Base-by-base conservation (phyloP, 2,113 vertebrate genomes). In the zebrafish (Danio rerio) region DNA sequence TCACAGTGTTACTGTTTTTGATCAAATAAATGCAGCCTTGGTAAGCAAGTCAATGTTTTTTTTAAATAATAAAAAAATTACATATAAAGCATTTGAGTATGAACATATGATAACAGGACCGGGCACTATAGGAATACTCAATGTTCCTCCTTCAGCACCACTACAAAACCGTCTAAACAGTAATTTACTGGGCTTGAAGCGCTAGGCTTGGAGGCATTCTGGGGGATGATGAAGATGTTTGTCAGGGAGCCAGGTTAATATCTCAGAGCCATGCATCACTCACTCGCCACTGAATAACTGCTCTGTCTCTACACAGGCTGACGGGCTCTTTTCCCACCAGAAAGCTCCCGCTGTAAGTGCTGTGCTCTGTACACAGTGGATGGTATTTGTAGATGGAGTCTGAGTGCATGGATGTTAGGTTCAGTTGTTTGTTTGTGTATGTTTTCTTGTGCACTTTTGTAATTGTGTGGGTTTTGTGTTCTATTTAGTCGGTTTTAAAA, bases 331-430 rank as follows among this genome's bases (percentile, higher is more conserved):
- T 75, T 56, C 74, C 76, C 21, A 72, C 73, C 76, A 82, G 80
- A 82, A 78, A 66, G 43, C 80, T 78, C 53, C 74, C 74, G 1
- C 80, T 85, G 84, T 81, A 85, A 85, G 84, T 85, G 73, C 63
- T 65, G 31, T 77, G 74, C 55, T 62, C 15, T 66, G 49, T 62
- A 62, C n/a, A 42, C 70, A 18, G 55, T 74, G 55, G n/a, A 50
- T 82, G n/a, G 16, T 81, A 43, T 62, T 63, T 79, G 45, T 80
- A 63, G 59, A 78, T 40, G 13, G 12, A 47, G 15, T 45, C 18
- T 16, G n/a, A 53, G n/a, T 55, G 31, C 65, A 78, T 50, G n/a
- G n/a, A n/a, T n/a, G 53, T 81, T 69, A 62, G 45, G 12, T 31
- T 10, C 6, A 31, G 50, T n/a, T 74, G 50, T 31, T 61, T 74